Conservation (phyloP, 2,888 invertebrate genomes). For the Agrotis ipsilon region DNA sequence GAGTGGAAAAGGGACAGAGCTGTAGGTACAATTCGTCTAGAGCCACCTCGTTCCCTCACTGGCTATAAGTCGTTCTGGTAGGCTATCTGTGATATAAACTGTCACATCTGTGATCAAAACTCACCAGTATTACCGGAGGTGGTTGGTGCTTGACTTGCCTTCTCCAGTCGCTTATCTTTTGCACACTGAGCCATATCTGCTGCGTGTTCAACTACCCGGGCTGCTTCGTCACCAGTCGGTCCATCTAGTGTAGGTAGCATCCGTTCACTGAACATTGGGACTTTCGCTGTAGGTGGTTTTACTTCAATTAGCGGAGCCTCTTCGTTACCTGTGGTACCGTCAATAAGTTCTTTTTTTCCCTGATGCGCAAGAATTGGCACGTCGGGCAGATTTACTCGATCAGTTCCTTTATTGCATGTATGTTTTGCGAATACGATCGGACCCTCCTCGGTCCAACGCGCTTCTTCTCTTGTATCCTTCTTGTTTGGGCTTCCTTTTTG, state of each 20-base stretch:
- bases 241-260: neutral
- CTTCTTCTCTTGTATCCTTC: slow-evolving; percentile 10
- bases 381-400: neutral
- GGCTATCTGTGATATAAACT: too few species aligned
- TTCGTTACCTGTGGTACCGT: neutral
- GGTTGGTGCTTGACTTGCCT: neutral
- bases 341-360: neutral
- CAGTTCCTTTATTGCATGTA: neutral
- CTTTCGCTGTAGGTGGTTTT: neutral
- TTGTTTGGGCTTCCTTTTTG: slow-evolving; percentile 1
- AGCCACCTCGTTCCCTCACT: too few species aligned
- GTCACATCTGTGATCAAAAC: neutral
- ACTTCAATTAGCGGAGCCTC: neutral
- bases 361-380: slow-evolving; percentile 6
- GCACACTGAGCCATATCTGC: neutral
- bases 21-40: too few species aligned
- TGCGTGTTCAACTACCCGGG: slow-evolving; percentile 8
- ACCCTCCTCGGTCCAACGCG: neutral
- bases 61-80: too few species aligned
- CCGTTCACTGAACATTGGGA: neutral
- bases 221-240: neutral
- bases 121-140: slow-evolving; percentile 8
- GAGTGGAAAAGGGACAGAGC: too few species aligned
- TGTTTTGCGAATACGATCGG: neutral
- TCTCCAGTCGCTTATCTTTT: slow-evolving; percentile 1